Evolutionary conservation across 2,888 invertebrate genomes (phyloP).

Genomic region (Hirtodrosophila duncani): DNA sequence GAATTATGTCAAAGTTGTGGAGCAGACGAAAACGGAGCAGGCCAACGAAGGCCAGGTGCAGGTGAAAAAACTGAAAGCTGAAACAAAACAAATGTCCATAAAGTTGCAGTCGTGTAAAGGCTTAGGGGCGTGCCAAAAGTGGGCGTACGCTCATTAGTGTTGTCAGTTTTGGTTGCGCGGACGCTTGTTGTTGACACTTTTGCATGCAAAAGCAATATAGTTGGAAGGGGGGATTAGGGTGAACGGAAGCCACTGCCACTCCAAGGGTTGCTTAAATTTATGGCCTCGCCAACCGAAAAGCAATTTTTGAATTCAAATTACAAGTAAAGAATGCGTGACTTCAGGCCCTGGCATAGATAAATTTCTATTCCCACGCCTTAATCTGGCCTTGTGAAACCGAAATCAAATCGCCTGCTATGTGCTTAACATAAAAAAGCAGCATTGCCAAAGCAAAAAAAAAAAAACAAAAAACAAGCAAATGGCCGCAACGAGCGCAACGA

Average conservation of each 20-base stretch:
- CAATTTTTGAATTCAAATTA: conserved; percentile 34
- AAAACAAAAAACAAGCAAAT: conserved; percentile 30
- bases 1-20: conserved; percentile 69
- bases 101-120: conserved; percentile 29
- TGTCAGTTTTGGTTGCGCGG: conserved; percentile 54
- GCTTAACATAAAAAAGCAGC: conserved; percentile 63
- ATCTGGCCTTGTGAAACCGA: conserved; percentile 13
- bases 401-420: conserved; percentile 53
- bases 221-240: not conserved
- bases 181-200: conserved; percentile 41
- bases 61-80: conserved; percentile 34
- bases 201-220: conserved; percentile 32
- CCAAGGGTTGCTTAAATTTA: conserved; percentile 23
- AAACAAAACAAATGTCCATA: conserved; percentile 43
- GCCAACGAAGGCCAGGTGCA: conserved; percentile 4
- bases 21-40: conserved; percentile 38
- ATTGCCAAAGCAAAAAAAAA: conserved; percentile 25
- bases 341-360: conserved; percentile 49
- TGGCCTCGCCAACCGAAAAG: conserved; percentile 12
- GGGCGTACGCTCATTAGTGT: conserved; percentile 59
- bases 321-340: conserved; percentile 34
- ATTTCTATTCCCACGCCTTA: conserved; percentile 34
- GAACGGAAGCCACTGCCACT: not conserved
- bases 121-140: conserved; percentile 15
- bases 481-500: conserved; percentile 10